These are phyloP conservation scores for Elachura formosa DNA, from an alignment of 2,113 vertebrate genomes.

Conservation along the genomic window DNA sequence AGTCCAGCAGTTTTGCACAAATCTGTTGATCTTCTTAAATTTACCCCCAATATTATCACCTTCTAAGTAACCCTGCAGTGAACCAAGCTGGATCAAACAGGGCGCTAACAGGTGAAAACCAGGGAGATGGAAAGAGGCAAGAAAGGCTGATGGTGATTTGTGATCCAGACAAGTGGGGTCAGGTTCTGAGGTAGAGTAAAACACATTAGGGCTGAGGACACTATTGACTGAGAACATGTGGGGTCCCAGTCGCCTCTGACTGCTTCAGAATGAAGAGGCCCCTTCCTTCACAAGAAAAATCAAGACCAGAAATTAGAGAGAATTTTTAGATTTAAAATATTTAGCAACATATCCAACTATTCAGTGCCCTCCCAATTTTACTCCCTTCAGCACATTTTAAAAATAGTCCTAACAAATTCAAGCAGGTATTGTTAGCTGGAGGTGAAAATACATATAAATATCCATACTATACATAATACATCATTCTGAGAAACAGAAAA, in stretches of 20 bases:
- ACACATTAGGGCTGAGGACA: neutral
- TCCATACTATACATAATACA: neutral
- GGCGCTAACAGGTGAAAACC: neutral
- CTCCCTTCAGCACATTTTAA: constrained; percentile 25
- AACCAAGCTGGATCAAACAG: neutral
- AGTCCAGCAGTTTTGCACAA: neutral
- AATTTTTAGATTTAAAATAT: neutral
- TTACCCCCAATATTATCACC: neutral
- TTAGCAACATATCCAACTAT: neutral
- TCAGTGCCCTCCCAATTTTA: neutral
- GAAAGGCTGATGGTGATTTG: neutral
- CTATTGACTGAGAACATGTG: neutral
- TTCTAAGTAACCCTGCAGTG: neutral
- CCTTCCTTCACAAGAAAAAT: neutral
- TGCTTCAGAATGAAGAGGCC: neutral
- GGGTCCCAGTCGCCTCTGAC: neutral
- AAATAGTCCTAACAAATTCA: constrained; percentile 32
- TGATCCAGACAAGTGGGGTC: neutral
- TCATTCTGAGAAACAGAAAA: constrained; percentile 22
- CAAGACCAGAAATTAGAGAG: neutral
- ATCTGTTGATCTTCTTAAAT: neutral
- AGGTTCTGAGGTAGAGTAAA: neutral
- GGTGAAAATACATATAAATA: constrained; percentile 47
- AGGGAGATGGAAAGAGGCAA: neutral
- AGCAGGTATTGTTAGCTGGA: constrained; percentile 39